Evolutionary conservation across 2,797 vertebrate genomes (phyloP).

Genomic region (Spea hammondii): DNA sequence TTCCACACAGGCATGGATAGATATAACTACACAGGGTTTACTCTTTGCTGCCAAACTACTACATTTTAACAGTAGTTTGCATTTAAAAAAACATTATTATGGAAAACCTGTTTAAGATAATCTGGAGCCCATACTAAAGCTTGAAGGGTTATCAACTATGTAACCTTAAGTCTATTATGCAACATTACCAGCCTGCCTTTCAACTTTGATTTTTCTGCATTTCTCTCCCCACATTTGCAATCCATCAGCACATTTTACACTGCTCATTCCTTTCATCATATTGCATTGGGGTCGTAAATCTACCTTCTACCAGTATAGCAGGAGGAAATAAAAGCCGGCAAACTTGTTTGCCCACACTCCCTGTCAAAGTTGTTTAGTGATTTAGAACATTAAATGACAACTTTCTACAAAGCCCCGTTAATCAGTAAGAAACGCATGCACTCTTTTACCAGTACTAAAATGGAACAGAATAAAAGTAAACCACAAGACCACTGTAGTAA

Average conservation of each 20-base stretch:
- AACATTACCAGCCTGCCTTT: neutral
- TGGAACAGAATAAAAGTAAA: conserved; percentile 34
- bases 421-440: conserved; percentile 60
- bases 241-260: neutral
- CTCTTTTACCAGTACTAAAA: conserved; percentile 63
- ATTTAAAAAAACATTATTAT: no score
- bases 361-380: conserved; percentile 51
- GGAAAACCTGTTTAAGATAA: no score
- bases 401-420: conserved; percentile 71
- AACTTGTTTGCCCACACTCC: conserved; percentile 57
- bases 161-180: neutral
- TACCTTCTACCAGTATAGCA: neutral
- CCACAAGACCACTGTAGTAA: neutral
- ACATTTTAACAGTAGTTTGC: no score
- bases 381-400: conserved; percentile 61
- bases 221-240: neutral
- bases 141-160: neutral
- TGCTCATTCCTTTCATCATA: neutral
- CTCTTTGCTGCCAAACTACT: no score
- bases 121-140: no score
- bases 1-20: no score
- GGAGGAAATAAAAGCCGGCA: neutral
- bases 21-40: no score
- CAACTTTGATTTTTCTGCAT: neutral
- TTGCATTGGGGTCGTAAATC: neutral